phyloP scores from a whole-genome alignment of 1,140 invertebrate genomes.

The Zophobas morio region DNA sequence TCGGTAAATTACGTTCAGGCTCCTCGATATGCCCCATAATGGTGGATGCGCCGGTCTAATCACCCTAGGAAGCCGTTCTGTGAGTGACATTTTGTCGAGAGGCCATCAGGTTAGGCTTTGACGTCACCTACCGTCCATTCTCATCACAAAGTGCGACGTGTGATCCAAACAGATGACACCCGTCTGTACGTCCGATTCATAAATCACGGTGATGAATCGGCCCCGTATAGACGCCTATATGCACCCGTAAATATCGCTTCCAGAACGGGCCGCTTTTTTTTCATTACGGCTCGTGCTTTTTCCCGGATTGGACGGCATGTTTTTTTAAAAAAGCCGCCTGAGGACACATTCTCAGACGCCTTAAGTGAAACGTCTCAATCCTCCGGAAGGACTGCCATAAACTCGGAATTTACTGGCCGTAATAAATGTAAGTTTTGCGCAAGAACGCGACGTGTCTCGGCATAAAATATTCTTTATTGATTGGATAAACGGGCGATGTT shows the following conservation, averaged over 20 bases:
- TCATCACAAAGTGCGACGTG: not conserved
- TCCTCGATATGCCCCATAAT: no score
- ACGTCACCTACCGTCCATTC: slow-evolving; percentile 25
- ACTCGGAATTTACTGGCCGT: slow-evolving; percentile 1
- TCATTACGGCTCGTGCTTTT: not conserved
- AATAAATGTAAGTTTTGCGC: not conserved
- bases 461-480: slow-evolving; percentile 9
- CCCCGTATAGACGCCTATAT: not conserved
- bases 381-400: slow-evolving; percentile 4
- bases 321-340: not conserved
- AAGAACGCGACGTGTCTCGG: slow-evolving; percentile 9
- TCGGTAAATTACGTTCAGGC: no score
- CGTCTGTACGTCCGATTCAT: slow-evolving; percentile 29
- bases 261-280: slow-evolving; percentile 1
- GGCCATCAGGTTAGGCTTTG: slow-evolving; percentile 23
- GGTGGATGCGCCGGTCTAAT: slow-evolving; percentile 19
- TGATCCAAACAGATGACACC: slow-evolving; percentile 17
- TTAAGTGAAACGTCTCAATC: slow-evolving; percentile 4
- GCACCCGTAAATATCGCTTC: not conserved
- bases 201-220: slow-evolving; percentile 34
- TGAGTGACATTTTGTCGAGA: slow-evolving; percentile 20
- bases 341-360: not conserved
- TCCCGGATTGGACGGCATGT: no score
- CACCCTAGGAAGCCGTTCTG: not conserved
- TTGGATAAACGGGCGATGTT: not conserved